Conservation (phyloP, 2,797 vertebrate species). For the Jordanella pulchra region DNA sequence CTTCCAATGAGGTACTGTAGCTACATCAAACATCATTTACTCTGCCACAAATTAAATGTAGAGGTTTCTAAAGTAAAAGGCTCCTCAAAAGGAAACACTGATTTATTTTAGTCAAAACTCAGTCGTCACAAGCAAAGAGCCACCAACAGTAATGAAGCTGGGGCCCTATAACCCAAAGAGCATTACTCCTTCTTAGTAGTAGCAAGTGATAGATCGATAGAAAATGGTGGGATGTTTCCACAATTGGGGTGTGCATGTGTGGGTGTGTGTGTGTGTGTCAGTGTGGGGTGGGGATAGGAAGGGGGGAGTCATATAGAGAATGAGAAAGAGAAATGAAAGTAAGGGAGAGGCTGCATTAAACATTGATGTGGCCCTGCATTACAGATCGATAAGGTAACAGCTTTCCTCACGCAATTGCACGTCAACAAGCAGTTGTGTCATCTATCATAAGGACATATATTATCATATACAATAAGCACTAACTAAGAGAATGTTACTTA, state of each 20-base stretch:
- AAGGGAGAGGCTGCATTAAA: slow-evolving; percentile 79
- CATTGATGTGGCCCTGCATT: slow-evolving; percentile 77
- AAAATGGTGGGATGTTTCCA: slow-evolving; percentile 74
- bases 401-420: slow-evolving; percentile 82
- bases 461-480: slow-evolving; percentile 47
- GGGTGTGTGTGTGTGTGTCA: no score
- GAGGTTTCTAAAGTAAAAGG: slow-evolving; percentile 26
- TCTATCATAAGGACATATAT: slow-evolving; percentile 56
- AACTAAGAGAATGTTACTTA: slow-evolving; percentile 17
- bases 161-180: slow-evolving; percentile 40
- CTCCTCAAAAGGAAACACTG: slow-evolving; percentile 15
- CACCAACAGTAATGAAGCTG: slow-evolving; percentile 28
- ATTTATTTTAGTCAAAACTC: slow-evolving; percentile 31
- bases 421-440: slow-evolving; percentile 70
- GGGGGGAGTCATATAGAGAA: slow-evolving; percentile 22
- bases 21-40: slow-evolving; percentile 40
- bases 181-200: slow-evolving; percentile 72
- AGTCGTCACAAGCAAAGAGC: slow-evolving; percentile 30
- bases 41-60: slow-evolving; percentile 27
- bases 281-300: no score
- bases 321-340: slow-evolving; percentile 50
- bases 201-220: slow-evolving; percentile 75
- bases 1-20: slow-evolving; percentile 19
- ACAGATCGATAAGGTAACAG: slow-evolving; percentile 76
- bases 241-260: slow-evolving; percentile 39